phyloP scores from a whole-genome alignment of 2,113 vertebrate species.

The Piprites chloris region DNA sequence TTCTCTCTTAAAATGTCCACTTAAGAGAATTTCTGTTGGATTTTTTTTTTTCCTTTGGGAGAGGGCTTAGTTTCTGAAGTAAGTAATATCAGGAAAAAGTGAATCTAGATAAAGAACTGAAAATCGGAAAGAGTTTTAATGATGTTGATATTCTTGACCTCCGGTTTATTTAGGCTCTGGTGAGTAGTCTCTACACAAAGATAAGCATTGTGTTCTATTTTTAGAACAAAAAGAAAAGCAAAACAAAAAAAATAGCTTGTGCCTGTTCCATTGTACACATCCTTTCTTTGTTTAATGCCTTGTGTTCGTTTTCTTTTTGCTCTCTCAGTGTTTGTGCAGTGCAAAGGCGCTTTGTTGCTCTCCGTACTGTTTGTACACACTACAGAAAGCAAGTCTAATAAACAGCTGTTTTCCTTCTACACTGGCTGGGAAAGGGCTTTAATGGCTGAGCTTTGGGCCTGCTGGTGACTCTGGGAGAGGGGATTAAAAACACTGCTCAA shows the following conservation, averaged over 20 bases:
- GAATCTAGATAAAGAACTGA: background rate
- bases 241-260: background rate
- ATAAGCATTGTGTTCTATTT: constrained; percentile 21
- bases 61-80: constrained; percentile 1
- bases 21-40: background rate
- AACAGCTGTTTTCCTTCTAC: background rate
- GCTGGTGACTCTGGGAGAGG: background rate
- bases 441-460: background rate
- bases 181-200: constrained; percentile 1
- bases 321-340: background rate
- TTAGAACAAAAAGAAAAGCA: constrained; percentile 10
- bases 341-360: background rate
- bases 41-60: background rate
- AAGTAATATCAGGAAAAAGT: background rate
- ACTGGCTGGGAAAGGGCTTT: background rate
- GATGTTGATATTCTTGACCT: background rate
- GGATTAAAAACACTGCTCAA: background rate
- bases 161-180: background rate
- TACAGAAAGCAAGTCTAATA: background rate
- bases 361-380: background rate
- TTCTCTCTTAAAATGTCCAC: background rate
- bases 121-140: background rate
- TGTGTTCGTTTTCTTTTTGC: constrained; percentile 10
- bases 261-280: background rate
- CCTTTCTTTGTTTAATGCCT: constrained; percentile 15